Conservation (phyloP, 1,140 invertebrate species). For the Oscheius sp. region DNA sequence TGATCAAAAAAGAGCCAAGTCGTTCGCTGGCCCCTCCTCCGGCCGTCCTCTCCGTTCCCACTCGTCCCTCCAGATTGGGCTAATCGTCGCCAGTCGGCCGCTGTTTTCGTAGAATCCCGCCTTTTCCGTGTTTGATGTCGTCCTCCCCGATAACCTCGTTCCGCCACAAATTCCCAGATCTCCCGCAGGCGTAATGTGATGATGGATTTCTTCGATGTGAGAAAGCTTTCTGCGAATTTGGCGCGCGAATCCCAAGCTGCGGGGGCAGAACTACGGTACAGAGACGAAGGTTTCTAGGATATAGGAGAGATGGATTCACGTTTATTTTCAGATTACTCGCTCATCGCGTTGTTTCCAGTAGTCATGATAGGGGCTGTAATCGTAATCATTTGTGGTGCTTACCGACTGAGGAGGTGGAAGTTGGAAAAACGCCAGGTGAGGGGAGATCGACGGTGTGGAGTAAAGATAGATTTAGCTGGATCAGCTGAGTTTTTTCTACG, state of each 20-base stretch:
- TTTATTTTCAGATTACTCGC: conserved; percentile 21
- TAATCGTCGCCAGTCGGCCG: too few relatives aligned
- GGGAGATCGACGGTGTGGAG: background rate
- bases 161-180: too few relatives aligned
- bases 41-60: too few relatives aligned
- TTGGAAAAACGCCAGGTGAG: conserved; percentile 20
- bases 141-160: too few relatives aligned
- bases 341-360: conserved; percentile 17
- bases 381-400: conserved; percentile 13
- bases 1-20: too few relatives aligned
- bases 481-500: background rate
- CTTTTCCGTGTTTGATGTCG: background rate
- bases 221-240: conserved; percentile 13
- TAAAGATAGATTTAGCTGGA: background rate
- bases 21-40: too few relatives aligned
- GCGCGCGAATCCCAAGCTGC: background rate
- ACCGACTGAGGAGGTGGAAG: conserved; percentile 18
- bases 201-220: conserved; percentile 24
- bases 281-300: background rate
- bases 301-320: background rate
- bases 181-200: too few relatives aligned
- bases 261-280: background rate
- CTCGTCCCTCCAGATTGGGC: too few relatives aligned
- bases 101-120: too few relatives aligned
- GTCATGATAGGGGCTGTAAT: conserved; percentile 15